Evolutionary conservation across 2,113 vertebrate genomes (phyloP).

Genomic region (Bos indicus): DNA sequence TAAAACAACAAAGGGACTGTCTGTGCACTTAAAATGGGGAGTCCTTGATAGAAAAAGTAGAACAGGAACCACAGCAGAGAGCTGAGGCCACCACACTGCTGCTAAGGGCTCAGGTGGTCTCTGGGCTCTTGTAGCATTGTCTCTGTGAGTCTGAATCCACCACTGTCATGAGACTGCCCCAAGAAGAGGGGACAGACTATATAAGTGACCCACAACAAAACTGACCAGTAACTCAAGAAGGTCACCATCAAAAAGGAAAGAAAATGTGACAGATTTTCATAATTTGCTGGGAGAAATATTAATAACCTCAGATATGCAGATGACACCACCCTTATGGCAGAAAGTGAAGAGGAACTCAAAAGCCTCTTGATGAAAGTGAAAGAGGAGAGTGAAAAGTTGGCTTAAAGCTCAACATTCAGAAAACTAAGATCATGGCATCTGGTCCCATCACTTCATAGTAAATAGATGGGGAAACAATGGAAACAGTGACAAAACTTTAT

Average conservation of each 20-base stretch:
- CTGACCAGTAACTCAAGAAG: background rate
- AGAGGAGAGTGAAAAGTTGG: background rate
- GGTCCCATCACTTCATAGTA: background rate
- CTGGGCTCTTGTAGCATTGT: background rate
- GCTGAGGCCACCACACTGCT: background rate
- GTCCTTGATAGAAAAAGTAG: background rate
- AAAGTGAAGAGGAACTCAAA: background rate
- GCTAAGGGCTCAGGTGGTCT: background rate
- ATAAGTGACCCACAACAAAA: background rate
- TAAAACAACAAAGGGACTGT: conserved; percentile 12
- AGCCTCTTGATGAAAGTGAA: background rate
- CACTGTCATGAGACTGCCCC: background rate
- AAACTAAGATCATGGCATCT: background rate
- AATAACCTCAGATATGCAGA: background rate
- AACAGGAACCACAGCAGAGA: background rate
- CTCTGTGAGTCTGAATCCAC: background rate
- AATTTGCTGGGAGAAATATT: background rate
- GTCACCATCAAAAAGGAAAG: background rate
- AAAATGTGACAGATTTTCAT: background rate
- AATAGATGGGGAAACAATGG: background rate
- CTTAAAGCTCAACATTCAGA: background rate
- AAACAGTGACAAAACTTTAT: background rate
- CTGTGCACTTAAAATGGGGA: background rate
- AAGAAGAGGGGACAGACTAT: background rate
- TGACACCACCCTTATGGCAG: background rate